A percentile compares a stretch with the other conserved stretches of the same genome.
These are phyloP conservation scores for Gorsachius magnificus DNA, from an alignment of 2,797 vertebrate species.

Conservation along the genomic window DNA sequence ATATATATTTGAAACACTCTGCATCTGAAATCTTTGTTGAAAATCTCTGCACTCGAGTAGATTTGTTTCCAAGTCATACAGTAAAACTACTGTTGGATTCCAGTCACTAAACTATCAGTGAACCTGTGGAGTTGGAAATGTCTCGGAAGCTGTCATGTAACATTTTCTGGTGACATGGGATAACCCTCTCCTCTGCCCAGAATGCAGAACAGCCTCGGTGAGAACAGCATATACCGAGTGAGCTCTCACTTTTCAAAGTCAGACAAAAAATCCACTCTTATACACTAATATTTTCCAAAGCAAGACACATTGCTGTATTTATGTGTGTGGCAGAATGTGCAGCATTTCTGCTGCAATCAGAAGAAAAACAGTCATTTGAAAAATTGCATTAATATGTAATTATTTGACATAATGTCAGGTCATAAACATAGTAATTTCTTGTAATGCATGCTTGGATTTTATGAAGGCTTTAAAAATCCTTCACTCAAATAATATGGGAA, in stretches of 20 bases:
- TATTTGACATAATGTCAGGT: conserved; percentile 18
- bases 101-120: neutral
- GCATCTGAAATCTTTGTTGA: neutral
- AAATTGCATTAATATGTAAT: conserved; percentile 22
- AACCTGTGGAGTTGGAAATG: neutral
- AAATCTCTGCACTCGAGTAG: neutral
- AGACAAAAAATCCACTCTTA: neutral
- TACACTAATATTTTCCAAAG: neutral
- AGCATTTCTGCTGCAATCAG: neutral
- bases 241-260: neutral
- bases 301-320: neutral
- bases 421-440: neutral
- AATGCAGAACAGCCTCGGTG: neutral
- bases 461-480: neutral
- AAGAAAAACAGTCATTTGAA: neutral
- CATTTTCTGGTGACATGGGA: neutral
- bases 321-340: neutral
- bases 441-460: conserved; percentile 12
- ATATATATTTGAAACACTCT: neutral
- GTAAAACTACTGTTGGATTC: neutral
- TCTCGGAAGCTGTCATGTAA: neutral
- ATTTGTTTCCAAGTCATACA: neutral
- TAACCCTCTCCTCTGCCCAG: neutral
- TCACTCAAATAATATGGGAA: neutral
- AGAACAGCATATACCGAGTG: fast-evolving